These are phyloP conservation scores for Temnothorax rugatulus DNA, from an alignment of 2,888 invertebrate species.

Conservation along the genomic window DNA sequence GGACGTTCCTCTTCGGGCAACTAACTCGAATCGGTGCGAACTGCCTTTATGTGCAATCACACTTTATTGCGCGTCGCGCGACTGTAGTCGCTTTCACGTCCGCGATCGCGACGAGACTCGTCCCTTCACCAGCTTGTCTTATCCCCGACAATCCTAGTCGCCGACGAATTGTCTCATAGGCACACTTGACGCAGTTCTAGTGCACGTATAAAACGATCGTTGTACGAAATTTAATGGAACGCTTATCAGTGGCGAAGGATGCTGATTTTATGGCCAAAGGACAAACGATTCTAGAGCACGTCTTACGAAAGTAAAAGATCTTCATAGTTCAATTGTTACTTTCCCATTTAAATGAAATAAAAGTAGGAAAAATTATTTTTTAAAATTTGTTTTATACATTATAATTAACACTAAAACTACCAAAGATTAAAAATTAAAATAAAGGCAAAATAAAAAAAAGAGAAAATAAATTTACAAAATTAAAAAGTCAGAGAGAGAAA, in stretches of 20 bases:
- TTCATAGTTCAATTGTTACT: background rate
- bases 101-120: too few species aligned
- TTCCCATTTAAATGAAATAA: background rate
- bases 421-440: too few species aligned
- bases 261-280: background rate
- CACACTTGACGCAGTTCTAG: background rate
- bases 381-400: background rate
- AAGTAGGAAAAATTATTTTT: background rate
- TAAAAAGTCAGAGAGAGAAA: too few species aligned
- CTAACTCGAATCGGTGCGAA: constrained; percentile 1
- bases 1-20: background rate
- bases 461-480: too few species aligned
- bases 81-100: constrained; percentile 13
- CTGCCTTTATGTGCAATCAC: constrained; percentile 8
- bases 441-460: background rate
- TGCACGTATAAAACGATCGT: background rate
- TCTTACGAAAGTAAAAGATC: background rate
- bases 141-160: background rate
- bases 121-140: constrained; percentile 1
- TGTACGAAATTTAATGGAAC: background rate
- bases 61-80: constrained; percentile 27
- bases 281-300: background rate
- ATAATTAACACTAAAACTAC: too few species aligned
- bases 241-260: background rate
- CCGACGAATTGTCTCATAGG: background rate